phyloP scores from a whole-genome alignment of 2,797 vertebrate genomes.

The Poecilia gillii region DNA sequence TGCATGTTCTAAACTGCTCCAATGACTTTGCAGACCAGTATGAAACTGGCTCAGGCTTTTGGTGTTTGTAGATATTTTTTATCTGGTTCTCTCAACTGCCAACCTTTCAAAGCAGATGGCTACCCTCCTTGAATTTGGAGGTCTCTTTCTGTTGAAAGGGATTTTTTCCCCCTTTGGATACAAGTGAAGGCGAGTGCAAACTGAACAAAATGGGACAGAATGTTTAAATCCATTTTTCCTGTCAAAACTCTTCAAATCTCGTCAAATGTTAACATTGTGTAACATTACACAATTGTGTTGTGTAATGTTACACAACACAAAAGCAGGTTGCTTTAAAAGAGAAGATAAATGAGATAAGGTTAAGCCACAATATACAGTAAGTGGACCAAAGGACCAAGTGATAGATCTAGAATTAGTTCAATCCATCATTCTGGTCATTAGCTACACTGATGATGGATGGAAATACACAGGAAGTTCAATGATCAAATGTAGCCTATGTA shows the following conservation, averaged over 20 bases:
- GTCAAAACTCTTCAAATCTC: conserved; percentile 31
- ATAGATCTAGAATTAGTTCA: conserved; percentile 58
- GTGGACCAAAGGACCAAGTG: conserved; percentile 56
- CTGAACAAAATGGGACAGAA: conserved; percentile 6
- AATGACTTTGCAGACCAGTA: neutral
- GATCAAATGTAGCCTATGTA: conserved; percentile 35
- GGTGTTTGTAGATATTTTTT: neutral
- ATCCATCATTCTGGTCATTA: conserved; percentile 67
- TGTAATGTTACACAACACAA: too few relatives aligned
- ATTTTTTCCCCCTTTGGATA: conserved; percentile 13
- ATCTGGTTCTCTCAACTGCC: neutral
- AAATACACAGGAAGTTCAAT: conserved; percentile 38
- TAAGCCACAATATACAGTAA: conserved; percentile 56
- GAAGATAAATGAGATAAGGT: conserved; percentile 57
- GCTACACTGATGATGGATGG: conserved; percentile 51
- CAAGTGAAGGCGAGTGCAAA: conserved; percentile 9
- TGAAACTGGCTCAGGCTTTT: neutral
- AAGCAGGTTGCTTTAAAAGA: conserved; percentile 23
- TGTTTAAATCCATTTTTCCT: conserved; percentile 22
- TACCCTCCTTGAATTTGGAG: neutral
- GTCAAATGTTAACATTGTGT: conserved; percentile 44
- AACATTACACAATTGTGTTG: too few relatives aligned
- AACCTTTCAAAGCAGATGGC: neutral
- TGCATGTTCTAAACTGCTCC: neutral
- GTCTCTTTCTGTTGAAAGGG: neutral